Evolutionary conservation across 2,797 vertebrate species (phyloP).

Genomic region (Pseudochaenichthys georgianus): DNA sequence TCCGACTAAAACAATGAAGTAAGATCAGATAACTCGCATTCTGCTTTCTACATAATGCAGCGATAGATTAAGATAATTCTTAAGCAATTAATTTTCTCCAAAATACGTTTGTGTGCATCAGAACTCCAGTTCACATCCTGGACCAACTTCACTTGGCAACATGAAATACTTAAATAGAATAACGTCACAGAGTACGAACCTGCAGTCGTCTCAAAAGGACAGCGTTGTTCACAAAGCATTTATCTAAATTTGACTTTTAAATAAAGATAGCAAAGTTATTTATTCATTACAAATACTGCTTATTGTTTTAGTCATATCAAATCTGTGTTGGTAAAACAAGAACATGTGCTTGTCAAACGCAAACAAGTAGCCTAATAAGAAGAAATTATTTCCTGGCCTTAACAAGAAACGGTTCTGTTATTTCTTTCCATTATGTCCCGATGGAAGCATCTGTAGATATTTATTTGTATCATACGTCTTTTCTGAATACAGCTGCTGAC

Average conservation of each 20-base stretch:
- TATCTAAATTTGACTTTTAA: no score
- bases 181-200: neutral
- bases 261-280: neutral
- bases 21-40: neutral
- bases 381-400: no score
- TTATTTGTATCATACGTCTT: no score
- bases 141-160: neutral
- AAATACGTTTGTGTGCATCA: neutral
- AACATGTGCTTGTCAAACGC: no score
- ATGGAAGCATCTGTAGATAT: no score
- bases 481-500: neutral
- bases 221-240: neutral
- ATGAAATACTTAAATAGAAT: neutral
- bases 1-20: no score
- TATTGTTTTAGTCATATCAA: no score
- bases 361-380: no score
- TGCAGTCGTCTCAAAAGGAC: neutral
- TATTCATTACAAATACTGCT: neutral
- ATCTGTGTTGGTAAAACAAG: no score
- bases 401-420: no score
- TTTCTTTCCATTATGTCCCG: no score
- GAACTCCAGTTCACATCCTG: neutral
- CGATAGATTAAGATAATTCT: no score
- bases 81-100: neutral
- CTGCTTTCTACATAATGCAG: neutral